Base-by-base conservation (phyloP, 2,888 invertebrate genomes). In the Synergus laeviventris region DNA sequence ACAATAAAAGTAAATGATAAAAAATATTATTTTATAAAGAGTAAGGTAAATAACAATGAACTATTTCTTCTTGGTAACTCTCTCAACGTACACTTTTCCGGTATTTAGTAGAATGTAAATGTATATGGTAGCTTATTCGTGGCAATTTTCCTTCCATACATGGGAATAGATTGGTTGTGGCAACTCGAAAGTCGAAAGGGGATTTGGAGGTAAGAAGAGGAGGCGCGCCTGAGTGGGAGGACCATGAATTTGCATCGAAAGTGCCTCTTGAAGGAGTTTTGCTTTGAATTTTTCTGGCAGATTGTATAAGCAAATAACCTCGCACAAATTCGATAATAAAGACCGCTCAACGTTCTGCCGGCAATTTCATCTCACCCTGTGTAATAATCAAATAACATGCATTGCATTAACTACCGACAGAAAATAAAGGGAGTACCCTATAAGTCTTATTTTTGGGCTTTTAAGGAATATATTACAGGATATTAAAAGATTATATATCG, bases 221-320 rank as follows among this genome's bases (percentile, higher is more conserved):
- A n/a, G n/a, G n/a, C n/a, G 75, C 64, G 77, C 75, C 78, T 76
- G 76, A 74, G 78, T 76, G 82, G 83, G 73, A 84, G 84, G 79
- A 82, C 86, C 84, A 86, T 85, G 87, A 89, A 89, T 89, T 89
- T 89, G 89, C 89, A 89, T 89, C 84, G 88, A 89, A 89, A 89
- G 89, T 89, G 89, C 84, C 86, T 88, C 86, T 89, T 88, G 86
- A 88, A 86, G 70, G 49, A 70, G 83, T 84, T 86, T 82, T 86
- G 84, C 82, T 80, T 81, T 78, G 70, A 62, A 64, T 64, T 73
- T 76, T 39, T 39, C 61, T 24, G 73, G 76, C 86, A 87, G 86
- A 87, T 88, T 88, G 86, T 80, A 59, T 81, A 80, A 62, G 81
- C 76, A 86, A 85, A 84, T 87, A 70, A 70, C 70, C 86, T 83